phyloP scores from a whole-genome alignment of 64 coral and sea anemone genomes.

The Pocillopora damicornis region DNA sequence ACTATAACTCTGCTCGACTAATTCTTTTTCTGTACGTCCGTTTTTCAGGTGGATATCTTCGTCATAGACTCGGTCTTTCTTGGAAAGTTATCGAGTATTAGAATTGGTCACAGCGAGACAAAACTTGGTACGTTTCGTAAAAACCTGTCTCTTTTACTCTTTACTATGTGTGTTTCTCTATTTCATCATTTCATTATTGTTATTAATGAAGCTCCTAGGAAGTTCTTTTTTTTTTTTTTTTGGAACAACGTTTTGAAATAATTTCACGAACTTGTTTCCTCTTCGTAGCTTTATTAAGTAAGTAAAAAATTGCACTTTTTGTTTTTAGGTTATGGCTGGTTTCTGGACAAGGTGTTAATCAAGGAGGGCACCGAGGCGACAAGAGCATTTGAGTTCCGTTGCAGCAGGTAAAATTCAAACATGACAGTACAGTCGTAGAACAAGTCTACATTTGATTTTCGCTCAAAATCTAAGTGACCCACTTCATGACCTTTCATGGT shows the following conservation, averaged over 20 bases:
- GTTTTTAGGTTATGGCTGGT: constrained; percentile 81
- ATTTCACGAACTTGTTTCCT: too few species aligned
- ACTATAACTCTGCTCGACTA: too few species aligned
- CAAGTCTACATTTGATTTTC: too few species aligned
- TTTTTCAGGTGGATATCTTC: constrained; percentile 78
- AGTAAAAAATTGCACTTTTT: background rate
- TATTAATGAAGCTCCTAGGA: too few species aligned
- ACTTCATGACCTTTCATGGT: too few species aligned
- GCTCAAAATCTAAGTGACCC: too few species aligned
- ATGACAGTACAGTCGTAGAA: background rate
- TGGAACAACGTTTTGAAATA: too few species aligned
- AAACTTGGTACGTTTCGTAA: constrained; percentile 56
- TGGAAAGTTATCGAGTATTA: constrained; percentile 73
- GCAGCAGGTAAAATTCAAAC: constrained; percentile 23
- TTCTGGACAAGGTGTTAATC: constrained; percentile 75
- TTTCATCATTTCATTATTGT: too few species aligned
- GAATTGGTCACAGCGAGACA: constrained; percentile 85
- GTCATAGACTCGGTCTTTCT: constrained; percentile 79
- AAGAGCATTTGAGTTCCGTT: constrained; percentile 77
- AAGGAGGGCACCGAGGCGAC: constrained; percentile 88
- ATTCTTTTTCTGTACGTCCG: too few species aligned
- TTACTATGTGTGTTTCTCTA: background rate
- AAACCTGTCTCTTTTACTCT: background rate
- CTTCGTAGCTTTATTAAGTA: too few species aligned
- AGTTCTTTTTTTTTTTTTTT: background rate